phyloP scores from a whole-genome alignment of 2,797 vertebrate genomes.

The Siniperca undulata region DNA sequence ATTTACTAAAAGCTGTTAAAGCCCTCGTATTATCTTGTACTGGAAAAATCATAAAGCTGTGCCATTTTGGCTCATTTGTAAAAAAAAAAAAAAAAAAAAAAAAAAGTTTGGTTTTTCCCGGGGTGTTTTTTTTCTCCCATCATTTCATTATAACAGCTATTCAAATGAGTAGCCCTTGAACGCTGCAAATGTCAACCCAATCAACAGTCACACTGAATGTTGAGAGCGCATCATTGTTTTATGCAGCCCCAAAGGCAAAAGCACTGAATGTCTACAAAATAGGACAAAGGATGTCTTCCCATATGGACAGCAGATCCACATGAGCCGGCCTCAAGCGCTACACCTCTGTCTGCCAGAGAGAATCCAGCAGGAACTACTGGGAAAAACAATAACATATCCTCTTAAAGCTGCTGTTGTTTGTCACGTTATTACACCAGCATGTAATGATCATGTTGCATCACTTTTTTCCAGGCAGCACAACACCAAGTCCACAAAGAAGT shows the following conservation, averaged over 20 bases:
- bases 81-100: background rate
- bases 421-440: conserved; percentile 6
- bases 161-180: conserved; percentile 48
- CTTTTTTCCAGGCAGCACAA: background rate
- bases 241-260: conserved; percentile 20
- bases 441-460: conserved; percentile 9
- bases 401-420: conserved; percentile 22
- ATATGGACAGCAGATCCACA: conserved; percentile 68
- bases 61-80: conserved; percentile 5
- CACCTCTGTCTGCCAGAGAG: conserved; percentile 1
- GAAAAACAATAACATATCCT: conserved; percentile 5
- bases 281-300: conserved; percentile 44
- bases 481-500: background rate
- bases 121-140: conserved; percentile 4
- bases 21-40: background rate
- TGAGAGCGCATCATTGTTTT: conserved; percentile 29
- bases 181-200: conserved; percentile 58
- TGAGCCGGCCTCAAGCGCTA: conserved; percentile 14
- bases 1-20: background rate
- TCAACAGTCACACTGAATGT: conserved; percentile 38
- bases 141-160: conserved; percentile 31
- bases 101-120: background rate
- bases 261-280: conserved; percentile 38
- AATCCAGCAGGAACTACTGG: conserved; percentile 14
- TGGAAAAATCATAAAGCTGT: conserved; percentile 2